A percentile compares a stretch with the other conserved stretches of the same genome.
phyloP scores from a whole-genome alignment of 2,888 invertebrate species.

The Cancer borealis region DNA sequence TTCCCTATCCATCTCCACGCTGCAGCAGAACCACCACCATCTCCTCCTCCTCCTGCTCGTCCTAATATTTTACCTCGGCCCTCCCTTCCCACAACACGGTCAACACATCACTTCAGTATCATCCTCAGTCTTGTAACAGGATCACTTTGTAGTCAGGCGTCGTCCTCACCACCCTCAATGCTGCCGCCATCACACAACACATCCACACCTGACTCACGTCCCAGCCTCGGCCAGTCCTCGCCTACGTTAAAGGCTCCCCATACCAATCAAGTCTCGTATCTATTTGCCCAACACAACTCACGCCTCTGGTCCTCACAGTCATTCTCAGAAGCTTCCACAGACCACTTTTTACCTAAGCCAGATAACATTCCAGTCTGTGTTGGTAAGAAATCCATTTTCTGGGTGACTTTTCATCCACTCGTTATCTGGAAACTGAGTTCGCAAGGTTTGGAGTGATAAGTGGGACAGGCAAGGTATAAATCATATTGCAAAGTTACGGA shows the following conservation, averaged over 20 bases:
- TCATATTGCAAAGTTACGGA: background rate
- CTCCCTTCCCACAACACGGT: no score
- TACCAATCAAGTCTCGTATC: background rate
- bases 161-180: background rate
- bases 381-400: background rate
- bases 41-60: background rate
- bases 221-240: background rate
- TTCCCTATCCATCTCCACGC: background rate
- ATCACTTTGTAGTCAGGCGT: background rate
- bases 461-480: background rate
- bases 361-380: background rate
- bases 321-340: background rate
- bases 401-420: background rate
- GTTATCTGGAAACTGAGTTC: background rate
- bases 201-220: background rate
- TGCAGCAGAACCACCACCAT: background rate
- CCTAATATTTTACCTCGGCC: no score
- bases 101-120: background rate
- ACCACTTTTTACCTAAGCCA: background rate
- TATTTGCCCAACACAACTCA: background rate
- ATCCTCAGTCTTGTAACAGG: background rate
- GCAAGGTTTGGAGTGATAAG: background rate
- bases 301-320: background rate
- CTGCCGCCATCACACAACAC: background rate
- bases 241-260: background rate